phyloP scores from a whole-genome alignment of 1,140 invertebrate species.

The Bombus waltoni region DNA sequence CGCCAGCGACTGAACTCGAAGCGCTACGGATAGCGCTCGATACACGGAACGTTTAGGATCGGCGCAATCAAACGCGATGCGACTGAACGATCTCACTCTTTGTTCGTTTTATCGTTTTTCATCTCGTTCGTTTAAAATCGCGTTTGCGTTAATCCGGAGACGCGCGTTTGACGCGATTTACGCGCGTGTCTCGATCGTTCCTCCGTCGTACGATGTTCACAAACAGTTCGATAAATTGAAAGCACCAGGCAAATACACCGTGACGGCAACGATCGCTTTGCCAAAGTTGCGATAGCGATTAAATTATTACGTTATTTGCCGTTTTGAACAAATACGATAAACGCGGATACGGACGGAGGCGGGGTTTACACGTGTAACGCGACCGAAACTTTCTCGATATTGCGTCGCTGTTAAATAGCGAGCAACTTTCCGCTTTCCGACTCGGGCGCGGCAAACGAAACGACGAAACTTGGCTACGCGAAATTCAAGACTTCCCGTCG shows the following conservation, averaged over 20 bases:
- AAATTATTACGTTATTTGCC: constrained; percentile 13
- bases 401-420: constrained; percentile 16
- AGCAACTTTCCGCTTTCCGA: not conserved
- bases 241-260: too few relatives aligned
- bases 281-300: not conserved
- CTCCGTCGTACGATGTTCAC: not conserved
- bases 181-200: too few relatives aligned
- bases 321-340: not conserved
- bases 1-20: too few relatives aligned
- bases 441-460: not conserved
- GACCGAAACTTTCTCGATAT: constrained; percentile 15
- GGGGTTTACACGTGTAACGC: constrained; percentile 3
- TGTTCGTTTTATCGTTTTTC: too few relatives aligned
- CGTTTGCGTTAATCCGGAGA: too few relatives aligned
- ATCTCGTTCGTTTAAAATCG: too few relatives aligned
- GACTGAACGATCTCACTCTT: too few relatives aligned
- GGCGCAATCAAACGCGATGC: too few relatives aligned
- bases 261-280: not conserved
- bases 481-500: constrained; percentile 52
- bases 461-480: constrained; percentile 36
- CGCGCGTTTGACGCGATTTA: too few relatives aligned
- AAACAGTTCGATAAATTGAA: not conserved
- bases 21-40: fast-evolving
- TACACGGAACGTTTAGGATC: too few relatives aligned
- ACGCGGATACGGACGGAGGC: not conserved